Base-by-base conservation (phyloP, 2,888 invertebrate genomes). In the Salpingus planirostris region DNA sequence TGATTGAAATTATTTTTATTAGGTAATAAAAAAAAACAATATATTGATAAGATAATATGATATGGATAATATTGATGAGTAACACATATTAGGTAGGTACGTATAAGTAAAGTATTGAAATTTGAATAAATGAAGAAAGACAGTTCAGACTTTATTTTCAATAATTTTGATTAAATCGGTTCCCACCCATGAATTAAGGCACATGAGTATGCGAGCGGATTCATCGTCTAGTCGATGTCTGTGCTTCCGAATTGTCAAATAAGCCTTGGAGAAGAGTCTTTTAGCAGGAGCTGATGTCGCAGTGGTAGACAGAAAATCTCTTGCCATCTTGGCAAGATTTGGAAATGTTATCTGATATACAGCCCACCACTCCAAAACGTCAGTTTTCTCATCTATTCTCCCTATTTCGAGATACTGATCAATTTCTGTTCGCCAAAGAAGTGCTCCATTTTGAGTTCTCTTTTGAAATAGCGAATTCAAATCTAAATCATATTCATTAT, bases 181-280 rank as follows among this genome's bases (percentile, higher is more conserved):
- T 5, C 10, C 15, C 27, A 37, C 28, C 29, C 37, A 33, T 13
- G 24, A 34, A 18, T 14, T 38, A 24, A 38, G 34, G 15, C 34
- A 38, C 27, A 38, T 35, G 10, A 38, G 38, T 13, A 15, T 21
- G 33, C 29, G 29, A 10, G 29, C 22, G 18, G 27, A 21, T 26
- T 26, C 10, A 10, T 33, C 21, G 12, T 23, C 21, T 21, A 27
- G 12, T 14, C 28, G 15, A 29, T 36, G 29, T 8, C 36, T 21
- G 4, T 7, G 31, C 22, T 42, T 43, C 36, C 36, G 36, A 22
- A 36, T 27, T 13, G 38, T 34, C 25, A 42, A 26, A 15, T 34
- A 33, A 14, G 43, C 41, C 26, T 29, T 37, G 13, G 42, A 43
- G 30, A 43, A 43, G 22, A 30, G 27, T 23, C 46, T 40, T 37